Base-by-base conservation (phyloP, 2,797 vertebrate genomes). In the Trichosurus vulpecula region DNA sequence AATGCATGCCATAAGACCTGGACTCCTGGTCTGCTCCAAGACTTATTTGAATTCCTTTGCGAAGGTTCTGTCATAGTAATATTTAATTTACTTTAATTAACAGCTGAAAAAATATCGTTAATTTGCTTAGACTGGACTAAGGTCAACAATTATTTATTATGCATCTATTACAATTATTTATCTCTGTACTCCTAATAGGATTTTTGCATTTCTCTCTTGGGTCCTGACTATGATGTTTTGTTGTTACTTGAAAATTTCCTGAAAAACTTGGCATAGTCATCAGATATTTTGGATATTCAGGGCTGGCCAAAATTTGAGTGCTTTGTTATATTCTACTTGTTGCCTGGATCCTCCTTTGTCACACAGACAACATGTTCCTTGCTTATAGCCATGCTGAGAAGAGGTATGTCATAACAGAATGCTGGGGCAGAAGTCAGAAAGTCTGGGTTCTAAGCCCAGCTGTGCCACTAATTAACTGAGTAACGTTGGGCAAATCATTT, bases 281-380 rank as follows among this genome's bases (percentile, higher is more conserved):
- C 54, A 27, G n/a, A 95, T 93, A 58, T 95, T 94, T 92, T 96
- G 29, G 52, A 55, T 51, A 52, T 94, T 25, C 91, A 95, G n/a
- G 41, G 81, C 54, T 53, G 54, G 55, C 58, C 92, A 92, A 74
- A 29, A 95, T 93, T 91, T 93, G 14, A 90, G 0, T 66, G 35
- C 35, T 90, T 92, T 81, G 54, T 95, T 41, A 74, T 74, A 74
- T 74, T 74, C 16, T 74, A 3, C 14, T 19, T 41, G 61, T 74
- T 19, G 13, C 16, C 61, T 74, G 61, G 14, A 12, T 19, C 5
- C 6, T 6, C n/a, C n/a, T 74, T n/a, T 74, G 8, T n/a, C 61
- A 22, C 35, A 22, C 6, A 41, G 16, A 35, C 91, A 6, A 35
- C 22, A 0, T 52, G 47, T 35, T 31, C 25, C 22, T 58, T 87